phyloP scores from a whole-genome alignment of 1,140 invertebrate genomes.

The Thaumatotibia leucotreta region DNA sequence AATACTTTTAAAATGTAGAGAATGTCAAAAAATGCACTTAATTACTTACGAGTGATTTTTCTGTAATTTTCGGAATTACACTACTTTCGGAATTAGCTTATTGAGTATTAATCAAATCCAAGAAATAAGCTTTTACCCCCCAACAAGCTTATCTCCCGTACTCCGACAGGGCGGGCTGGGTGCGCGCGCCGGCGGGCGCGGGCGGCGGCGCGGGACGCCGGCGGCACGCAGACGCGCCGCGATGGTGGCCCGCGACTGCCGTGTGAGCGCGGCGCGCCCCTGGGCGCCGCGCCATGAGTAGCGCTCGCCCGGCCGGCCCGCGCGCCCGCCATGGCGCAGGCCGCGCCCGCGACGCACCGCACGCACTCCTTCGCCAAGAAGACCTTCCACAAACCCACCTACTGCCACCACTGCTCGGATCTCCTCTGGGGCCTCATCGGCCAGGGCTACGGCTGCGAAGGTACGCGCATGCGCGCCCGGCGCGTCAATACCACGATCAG shows the following conservation, averaged over 20 bases:
- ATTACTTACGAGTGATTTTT: no score
- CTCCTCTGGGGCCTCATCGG: conserved; percentile 99
- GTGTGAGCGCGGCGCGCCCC: conserved; percentile 59
- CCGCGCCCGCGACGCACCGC: conserved; percentile 71
- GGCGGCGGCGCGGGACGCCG: conserved; percentile 38
- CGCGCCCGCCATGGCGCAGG: conserved; percentile 70
- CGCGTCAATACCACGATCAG: conserved; percentile 65
- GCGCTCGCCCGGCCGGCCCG: conserved; percentile 65
- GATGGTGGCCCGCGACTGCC: conserved; percentile 61
- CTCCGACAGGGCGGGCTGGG: conserved; percentile 21
- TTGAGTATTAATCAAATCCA: no score
- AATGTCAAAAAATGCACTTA: no score
- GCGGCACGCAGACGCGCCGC: conserved; percentile 62
- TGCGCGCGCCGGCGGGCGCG: conserved; percentile 26
- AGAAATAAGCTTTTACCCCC: not conserved
- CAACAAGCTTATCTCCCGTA: not conserved
- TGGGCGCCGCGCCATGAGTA: conserved; percentile 71
- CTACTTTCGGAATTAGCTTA: no score
- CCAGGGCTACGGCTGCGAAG: conserved; percentile 99
- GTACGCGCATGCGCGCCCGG: conserved; percentile 74
- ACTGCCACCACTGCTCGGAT: conserved; percentile 99
- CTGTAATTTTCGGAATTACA: no score
- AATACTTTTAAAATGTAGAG: no score
- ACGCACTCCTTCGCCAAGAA: conserved; percentile 98
- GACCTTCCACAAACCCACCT: conserved; percentile 99